A percentile compares a stretch with the other conserved stretches of the same genome.
These are phyloP conservation scores for Forbesichthys agassizii DNA, from an alignment of 2,113 vertebrate genomes.

Conservation along the genomic window DNA sequence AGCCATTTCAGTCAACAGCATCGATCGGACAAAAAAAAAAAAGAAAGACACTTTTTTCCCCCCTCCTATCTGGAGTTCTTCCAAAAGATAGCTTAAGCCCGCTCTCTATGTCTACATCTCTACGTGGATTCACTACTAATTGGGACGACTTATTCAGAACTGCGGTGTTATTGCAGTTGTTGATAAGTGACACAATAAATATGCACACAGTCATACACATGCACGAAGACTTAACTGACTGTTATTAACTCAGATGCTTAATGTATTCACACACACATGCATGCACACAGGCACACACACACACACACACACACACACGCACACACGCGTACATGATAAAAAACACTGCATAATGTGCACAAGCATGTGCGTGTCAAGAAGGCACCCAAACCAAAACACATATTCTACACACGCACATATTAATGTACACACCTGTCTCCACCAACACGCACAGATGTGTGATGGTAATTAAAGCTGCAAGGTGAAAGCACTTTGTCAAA, in stretches of 20 bases:
- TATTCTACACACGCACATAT: not conserved
- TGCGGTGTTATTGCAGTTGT: too few species aligned
- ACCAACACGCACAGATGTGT: constrained; percentile 16
- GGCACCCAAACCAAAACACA: not conserved
- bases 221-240: not conserved
- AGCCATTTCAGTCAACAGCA: constrained; percentile 73
- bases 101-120: constrained; percentile 26
- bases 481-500: constrained; percentile 75
- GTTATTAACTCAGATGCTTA: not conserved
- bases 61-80: constrained; percentile 37
- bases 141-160: not conserved
- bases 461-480: constrained; percentile 68
- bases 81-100: constrained; percentile 45
- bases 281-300: not conserved
- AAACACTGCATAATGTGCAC: not conserved
- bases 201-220: too few species aligned
- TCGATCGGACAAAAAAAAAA: constrained; percentile 54
- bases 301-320: not conserved
- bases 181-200: too few species aligned
- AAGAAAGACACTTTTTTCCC: constrained; percentile 16
- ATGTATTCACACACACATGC: not conserved
- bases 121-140: constrained; percentile 51
- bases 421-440: not conserved
- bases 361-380: not conserved
- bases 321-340: not conserved